Evolutionary conservation across 2,797 vertebrate genomes (phyloP), one percentile per base, ranked within the genome.

Genomic region (Protosalanx chinensis): DNA sequence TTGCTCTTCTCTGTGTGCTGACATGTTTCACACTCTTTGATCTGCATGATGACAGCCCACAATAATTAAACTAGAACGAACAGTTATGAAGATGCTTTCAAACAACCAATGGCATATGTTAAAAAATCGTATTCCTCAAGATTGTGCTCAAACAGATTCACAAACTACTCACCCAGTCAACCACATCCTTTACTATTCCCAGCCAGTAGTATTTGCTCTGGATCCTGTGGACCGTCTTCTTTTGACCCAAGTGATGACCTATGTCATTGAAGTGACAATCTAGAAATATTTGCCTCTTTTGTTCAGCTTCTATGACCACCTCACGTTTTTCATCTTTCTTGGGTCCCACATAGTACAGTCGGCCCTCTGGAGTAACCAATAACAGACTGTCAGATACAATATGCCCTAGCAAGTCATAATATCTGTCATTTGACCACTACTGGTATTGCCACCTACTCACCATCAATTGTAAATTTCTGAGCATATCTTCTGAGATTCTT

Each of bases 121-220:
- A 5, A 46, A 4, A n/a, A 3, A 56, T 18, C n/a, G 51, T n/a
- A 16, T 16, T 56, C 1, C 18, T 56, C 51, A 56, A 56, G 51
- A 56, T 6, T 16, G 15, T 15, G 41, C 2, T 32, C 10, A 13
- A 20, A 60, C 63, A 29, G 12, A 53, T 30, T 12, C 27, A 3
- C 51, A 16, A 56, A 2, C 18, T 18, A 6, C 27, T 67, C 27
- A 23, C 96, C 96, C 95, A 97, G 67, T 97, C 95, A 75, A 97
- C 95, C 0, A 97, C 96, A 68, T 97, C 95, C 82, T 94, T 95
- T 76, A 97, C 92, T 68, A 97, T 95, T 6, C 96, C 96, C 79
- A 97, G 91, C 96, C 96, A 97, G 88, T 97, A 97, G 89, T 94
- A 97, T 57, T 92, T 92, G 89, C 93, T 95, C 90, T 97, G 95